Percentiles rank a stretch among this genome's conserved stretches.
Evolutionary conservation across 2,888 invertebrate genomes (phyloP).

Genomic region (Himalopsyche tibetana): DNA sequence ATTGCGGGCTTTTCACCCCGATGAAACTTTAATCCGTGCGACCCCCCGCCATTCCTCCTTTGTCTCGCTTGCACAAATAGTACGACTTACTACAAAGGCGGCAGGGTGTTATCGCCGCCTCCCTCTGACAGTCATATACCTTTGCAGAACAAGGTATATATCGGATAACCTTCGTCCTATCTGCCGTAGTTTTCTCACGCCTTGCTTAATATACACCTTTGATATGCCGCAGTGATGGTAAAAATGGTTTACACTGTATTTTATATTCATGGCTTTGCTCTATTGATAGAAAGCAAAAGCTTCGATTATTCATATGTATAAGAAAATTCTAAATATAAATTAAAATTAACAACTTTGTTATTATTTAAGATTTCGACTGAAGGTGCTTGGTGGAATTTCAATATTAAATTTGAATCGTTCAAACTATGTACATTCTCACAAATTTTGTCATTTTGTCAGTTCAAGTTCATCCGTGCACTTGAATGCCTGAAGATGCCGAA

Average conservation of each 20-base stretch:
- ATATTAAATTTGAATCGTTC: no score
- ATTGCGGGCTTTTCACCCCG: conserved; percentile 39
- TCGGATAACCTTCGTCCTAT: conserved; percentile 39
- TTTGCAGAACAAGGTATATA: neutral
- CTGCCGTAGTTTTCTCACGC: conserved; percentile 36
- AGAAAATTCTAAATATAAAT: no score
- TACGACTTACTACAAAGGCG: neutral
- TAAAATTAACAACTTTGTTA: no score
- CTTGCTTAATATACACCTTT: conserved; percentile 23
- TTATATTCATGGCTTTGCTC: neutral
- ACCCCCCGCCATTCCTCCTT: neutral
- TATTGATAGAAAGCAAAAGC: neutral
- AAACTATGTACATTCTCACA: no score
- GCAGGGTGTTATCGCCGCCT: neutral
- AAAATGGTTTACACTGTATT: neutral
- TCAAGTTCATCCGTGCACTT: no score
- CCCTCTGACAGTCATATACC: conserved; percentile 16
- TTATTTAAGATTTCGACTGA: no score
- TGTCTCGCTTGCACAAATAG: conserved; percentile 22
- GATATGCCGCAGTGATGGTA: conserved; percentile 24
- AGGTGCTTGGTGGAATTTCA: no score
- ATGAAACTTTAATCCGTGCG: conserved; percentile 38
- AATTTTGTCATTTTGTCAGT: no score
- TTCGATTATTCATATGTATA: no score
- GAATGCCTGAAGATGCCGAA: no score